phyloP scores from a whole-genome alignment of 2,113 vertebrate genomes.

The Oryctolagus cuniculus region DNA sequence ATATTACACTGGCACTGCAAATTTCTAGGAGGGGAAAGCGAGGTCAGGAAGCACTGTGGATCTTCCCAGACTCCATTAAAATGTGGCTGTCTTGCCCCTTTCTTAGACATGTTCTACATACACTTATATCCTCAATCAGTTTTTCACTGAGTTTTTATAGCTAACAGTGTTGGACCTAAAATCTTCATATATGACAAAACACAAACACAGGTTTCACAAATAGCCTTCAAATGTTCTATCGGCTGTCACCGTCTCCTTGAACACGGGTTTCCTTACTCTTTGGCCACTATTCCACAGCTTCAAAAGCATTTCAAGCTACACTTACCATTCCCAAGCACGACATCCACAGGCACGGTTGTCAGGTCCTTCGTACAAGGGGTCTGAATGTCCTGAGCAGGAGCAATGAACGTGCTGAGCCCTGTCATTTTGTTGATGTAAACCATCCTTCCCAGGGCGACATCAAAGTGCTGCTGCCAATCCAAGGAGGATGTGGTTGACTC shows the following conservation, averaged over 20 bases:
- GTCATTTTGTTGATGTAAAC: constrained; percentile 94
- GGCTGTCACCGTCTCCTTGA: constrained; percentile 53
- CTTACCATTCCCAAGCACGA: constrained; percentile 93
- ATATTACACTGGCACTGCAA: no score
- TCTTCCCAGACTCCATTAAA: constrained; percentile 59
- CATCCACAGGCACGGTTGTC: constrained; percentile 93
- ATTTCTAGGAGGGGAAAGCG: background rate
- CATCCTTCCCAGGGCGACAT: constrained; percentile 89
- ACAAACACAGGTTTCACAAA: background rate
- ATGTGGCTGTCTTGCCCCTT: background rate
- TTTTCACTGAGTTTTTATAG: constrained; percentile 33
- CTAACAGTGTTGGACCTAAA: constrained; percentile 29
- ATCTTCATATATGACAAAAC: background rate
- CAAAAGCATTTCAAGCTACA: constrained; percentile 16
- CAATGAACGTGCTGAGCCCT: constrained; percentile 93
- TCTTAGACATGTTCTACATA: background rate
- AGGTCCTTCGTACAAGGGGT: constrained; percentile 92
- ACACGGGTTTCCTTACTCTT: background rate
- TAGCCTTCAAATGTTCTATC: background rate
- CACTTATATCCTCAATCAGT: background rate
- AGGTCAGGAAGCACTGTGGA: background rate
- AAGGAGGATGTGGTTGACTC: constrained; percentile 26
- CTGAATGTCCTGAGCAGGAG: constrained; percentile 86
- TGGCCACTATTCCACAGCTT: constrained; percentile 4
- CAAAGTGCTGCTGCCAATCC: constrained; percentile 93